Base-by-base conservation (phyloP, 2,113 vertebrate genomes). In the Petrocephalus microphthalmus region DNA sequence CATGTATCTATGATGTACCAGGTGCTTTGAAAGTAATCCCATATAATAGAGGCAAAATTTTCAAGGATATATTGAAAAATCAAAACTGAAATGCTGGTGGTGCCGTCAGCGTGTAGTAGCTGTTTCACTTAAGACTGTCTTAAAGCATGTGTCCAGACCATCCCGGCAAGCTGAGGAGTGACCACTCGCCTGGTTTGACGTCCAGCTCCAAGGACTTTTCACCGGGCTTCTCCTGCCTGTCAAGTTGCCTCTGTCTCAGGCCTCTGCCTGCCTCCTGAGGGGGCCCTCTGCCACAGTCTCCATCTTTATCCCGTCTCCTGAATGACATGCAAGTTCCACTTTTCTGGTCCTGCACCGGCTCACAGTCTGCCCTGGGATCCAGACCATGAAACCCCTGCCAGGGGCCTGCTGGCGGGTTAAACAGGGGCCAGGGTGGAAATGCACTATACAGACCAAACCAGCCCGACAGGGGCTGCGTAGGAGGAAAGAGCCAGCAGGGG, bases 121-220 rank as follows among this genome's bases (percentile, higher is more conserved):
- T 2, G 7, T 45, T n/a, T 47, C 42, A 47, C 20, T n/a, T 47
- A 29, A 29, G 52, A 2, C 49, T 85, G 11, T 33, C 11, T 33
- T 85, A 19, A 53, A 53, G 1, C 15, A 85, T 15, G 1, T 53
- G 52, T 78, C n/a, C 56, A 2, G 42, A 64, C n/a, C 3, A 47
- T 54, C 81, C 37, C 20, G 7, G 7, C 25, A 82, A 22, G 64
- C 19, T 60, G 10, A 56, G 20, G 7, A 85, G 15, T 57, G 20
- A 29, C 22, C n/a, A 25, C 25, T 67, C 8, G 95, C 95, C 95
- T 92, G 94, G 94, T 89, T 93, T 94, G 60, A 92, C 42, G 47
- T 95, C 95, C 29, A 94, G 89, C 1, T 94, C 95, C 60, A 90
- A 91, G 1, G 91, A 90, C 7, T 86, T 88, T 33, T 71, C 17